A percentile compares a stretch with the other conserved stretches of the same genome.
phyloP scores from a whole-genome alignment of 2,888 invertebrate genomes.

The Pocota personata region DNA sequence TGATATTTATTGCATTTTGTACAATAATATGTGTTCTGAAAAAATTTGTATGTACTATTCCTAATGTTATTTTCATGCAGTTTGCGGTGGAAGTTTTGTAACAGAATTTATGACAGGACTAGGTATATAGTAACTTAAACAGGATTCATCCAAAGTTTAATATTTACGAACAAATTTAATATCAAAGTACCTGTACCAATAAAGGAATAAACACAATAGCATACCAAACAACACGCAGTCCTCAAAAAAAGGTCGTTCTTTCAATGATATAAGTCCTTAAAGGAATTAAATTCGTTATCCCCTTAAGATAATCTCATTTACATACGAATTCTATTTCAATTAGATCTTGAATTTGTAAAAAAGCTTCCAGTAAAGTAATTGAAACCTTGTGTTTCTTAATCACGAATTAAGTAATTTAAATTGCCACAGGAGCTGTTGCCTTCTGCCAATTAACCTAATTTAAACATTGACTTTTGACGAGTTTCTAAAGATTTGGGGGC shows the following conservation, averaged over 20 bases:
- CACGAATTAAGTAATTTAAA: background rate
- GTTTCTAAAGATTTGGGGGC: background rate
- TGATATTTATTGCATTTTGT: too few species aligned
- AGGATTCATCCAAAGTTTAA: too few species aligned
- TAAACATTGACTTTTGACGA: conserved; percentile 23
- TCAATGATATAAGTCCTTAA: background rate
- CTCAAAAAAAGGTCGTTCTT: background rate
- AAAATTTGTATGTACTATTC: too few species aligned
- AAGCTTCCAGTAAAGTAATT: background rate
- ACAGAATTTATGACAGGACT: too few species aligned
- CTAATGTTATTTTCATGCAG: too few species aligned
- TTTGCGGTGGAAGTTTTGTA: too few species aligned
- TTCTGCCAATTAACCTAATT: conserved; percentile 8
- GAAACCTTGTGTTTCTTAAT: background rate
- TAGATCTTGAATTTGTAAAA: background rate
- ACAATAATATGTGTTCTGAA: too few species aligned
- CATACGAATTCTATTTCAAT: conserved; percentile 22
- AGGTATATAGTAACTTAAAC: too few species aligned
- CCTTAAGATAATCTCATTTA: background rate
- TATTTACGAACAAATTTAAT: too few species aligned
- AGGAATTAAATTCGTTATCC: background rate
- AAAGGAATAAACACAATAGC: too few species aligned
- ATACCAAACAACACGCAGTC: background rate
- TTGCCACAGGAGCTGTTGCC: background rate
- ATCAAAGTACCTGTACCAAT: too few species aligned